Evolutionary conservation across 64 coral and sea anemone species (phyloP), one percentile per base, ranked within the genome.

Genomic region (Dendronephthya gigantea): DNA sequence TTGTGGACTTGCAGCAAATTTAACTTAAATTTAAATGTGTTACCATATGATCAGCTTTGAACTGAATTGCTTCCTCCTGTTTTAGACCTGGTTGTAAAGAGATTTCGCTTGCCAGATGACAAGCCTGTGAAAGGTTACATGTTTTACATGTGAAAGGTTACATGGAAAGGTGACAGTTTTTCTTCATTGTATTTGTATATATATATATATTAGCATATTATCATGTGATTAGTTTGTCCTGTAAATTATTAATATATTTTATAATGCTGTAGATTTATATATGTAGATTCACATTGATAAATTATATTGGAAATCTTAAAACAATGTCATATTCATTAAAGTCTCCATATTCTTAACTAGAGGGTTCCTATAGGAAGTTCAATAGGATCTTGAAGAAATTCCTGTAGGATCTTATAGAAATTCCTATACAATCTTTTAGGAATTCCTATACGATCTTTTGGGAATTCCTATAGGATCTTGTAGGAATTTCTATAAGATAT

Each of bases 11-110:
- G 50, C 23, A 52, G 1, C 13, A 52, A 52, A 22, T 52, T 52
- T 52, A 74, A 25, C 25, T 35, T 74, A 27, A 74, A 74, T 17
- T 74, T 10, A 74, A 17, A 19, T 30, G 68, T 27, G 1, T 30
- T n/a, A n/a, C n/a, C n/a, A n/a, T n/a, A n/a, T n/a, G n/a, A n/a
- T n/a, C n/a, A n/a, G n/a, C n/a, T n/a, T n/a, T n/a, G n/a, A n/a
- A n/a, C n/a, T n/a, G n/a, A n/a, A n/a, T n/a, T n/a, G n/a, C n/a
- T n/a, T n/a, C 30, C 27, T 74, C 25, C 68, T 74, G 68, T 28
- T 74, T 74, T 74, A 74, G 68, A 74, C 30, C 32, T 74, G 32
- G 68, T 74, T 74, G 68, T 74, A 35, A 74, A 74, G 32, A 74
- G 30, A 35, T 74, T 74, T 74, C n/a, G 32, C 0, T 74, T 74